A percentile compares a stretch with the other conserved stretches of the same genome.
Evolutionary conservation across 1,140 invertebrate genomes (phyloP).

Genomic region (Ptiloglossa arizonensis): DNA sequence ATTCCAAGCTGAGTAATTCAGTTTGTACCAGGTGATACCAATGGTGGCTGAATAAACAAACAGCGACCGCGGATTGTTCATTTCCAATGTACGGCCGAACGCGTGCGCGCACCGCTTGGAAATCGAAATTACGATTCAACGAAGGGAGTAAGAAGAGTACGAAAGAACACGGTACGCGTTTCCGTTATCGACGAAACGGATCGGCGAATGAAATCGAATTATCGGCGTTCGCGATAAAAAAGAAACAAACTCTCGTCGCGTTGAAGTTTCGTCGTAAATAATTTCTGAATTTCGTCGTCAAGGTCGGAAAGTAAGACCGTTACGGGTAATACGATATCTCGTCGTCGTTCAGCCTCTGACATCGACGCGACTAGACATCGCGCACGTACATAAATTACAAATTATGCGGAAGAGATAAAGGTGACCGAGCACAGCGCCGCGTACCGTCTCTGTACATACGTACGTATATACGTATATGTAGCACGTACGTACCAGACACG

Average conservation of each 20-base stretch:
- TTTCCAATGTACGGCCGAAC: neutral
- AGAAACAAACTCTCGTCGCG: neutral
- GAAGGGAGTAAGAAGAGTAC: neutral
- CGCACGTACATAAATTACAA: slow-evolving; percentile 69
- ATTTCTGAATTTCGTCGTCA: neutral
- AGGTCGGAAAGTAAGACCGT: neutral
- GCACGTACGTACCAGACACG: neutral
- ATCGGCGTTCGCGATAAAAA: too few relatives aligned
- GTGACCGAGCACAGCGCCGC: slow-evolving; percentile 52
- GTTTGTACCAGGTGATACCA: slow-evolving; percentile 3
- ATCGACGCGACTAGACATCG: slow-evolving; percentile 11
- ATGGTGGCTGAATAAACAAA: neutral
- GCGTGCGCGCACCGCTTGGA: neutral
- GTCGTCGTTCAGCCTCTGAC: neutral
- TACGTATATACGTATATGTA: slow-evolving; percentile 15
- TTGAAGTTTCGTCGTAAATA: neutral
- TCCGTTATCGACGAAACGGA: neutral
- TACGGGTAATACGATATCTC: slow-evolving; percentile 10
- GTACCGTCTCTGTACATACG: too few relatives aligned
- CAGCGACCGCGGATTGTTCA: neutral
- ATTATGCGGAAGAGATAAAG: slow-evolving; percentile 76
- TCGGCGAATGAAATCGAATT: neutral
- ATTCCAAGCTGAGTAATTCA: slow-evolving; percentile 13
- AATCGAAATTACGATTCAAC: neutral
- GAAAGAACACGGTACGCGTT: neutral